Evolutionary conservation across 2,113 vertebrate genomes (phyloP).

Genomic region (Raja brachyura): DNA sequence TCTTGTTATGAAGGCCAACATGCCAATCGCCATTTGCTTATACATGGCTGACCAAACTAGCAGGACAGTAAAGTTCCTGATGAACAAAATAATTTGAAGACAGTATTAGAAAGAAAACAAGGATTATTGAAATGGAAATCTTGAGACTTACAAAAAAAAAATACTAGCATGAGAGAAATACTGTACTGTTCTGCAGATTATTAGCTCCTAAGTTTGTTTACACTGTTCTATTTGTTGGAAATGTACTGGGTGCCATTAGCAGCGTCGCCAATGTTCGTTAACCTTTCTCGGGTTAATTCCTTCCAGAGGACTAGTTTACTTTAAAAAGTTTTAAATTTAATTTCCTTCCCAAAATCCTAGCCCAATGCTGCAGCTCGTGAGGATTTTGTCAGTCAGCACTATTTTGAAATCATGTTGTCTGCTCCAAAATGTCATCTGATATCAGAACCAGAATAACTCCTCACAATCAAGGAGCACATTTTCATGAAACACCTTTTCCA

Average conservation of each 20-base stretch:
- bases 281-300: neutral
- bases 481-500: neutral
- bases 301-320: neutral
- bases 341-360: neutral
- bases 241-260: neutral
- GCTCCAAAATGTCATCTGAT: neutral
- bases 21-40: too few species aligned
- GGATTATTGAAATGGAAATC: neutral
- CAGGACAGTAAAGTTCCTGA: neutral
- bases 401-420: neutral
- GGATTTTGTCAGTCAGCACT: neutral
- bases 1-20: too few species aligned
- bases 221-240: neutral
- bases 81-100: neutral
- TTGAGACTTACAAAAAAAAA: neutral
- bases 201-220: neutral
- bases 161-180: neutral
- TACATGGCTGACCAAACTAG: neutral
- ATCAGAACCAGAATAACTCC: neutral
- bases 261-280: neutral
- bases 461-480: neutral
- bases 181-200: neutral
- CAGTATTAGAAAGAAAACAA: neutral
- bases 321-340: neutral
- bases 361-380: neutral